phyloP scores from a whole-genome alignment of 2,797 vertebrate species.

The Xerus rutilus region DNA sequence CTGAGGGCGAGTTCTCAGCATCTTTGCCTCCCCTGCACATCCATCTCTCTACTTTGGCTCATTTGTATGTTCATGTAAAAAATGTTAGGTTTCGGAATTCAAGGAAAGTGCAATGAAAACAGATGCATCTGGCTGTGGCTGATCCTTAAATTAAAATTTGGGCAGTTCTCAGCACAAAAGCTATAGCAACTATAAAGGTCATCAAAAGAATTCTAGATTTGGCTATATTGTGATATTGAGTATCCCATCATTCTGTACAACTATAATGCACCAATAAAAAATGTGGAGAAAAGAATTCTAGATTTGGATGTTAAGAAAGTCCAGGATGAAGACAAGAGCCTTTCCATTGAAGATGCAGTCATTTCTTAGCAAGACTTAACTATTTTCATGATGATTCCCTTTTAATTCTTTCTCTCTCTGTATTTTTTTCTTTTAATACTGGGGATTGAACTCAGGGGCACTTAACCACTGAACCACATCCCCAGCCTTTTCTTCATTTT shows the following conservation, averaged over 20 bases:
- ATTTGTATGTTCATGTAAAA: not conserved
- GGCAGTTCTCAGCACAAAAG: not conserved
- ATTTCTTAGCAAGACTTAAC: not conserved
- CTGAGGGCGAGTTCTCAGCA: not conserved
- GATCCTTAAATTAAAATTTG: not conserved
- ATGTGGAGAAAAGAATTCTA: not conserved
- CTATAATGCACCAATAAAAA: too few species aligned
- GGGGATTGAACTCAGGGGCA: too few species aligned
- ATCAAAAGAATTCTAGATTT: not conserved
- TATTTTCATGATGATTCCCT: constrained; percentile 5
- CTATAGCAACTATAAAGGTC: not conserved
- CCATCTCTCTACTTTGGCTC: not conserved
- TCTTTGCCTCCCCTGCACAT: not conserved
- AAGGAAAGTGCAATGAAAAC: not conserved
- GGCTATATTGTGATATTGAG: too few species aligned
- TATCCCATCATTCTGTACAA: too few species aligned
- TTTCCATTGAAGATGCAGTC: not conserved
- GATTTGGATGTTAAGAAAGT: not conserved
- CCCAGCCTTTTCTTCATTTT: too few species aligned
- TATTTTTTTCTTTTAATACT: too few species aligned
- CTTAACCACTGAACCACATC: too few species aligned
- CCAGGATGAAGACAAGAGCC: not conserved
- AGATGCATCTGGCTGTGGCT: not conserved
- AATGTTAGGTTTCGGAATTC: not conserved
- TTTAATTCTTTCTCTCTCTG: too few species aligned